These are phyloP conservation scores for Antennarius maculatus DNA, from an alignment of 2,797 vertebrate genomes.

Conservation along the genomic window DNA sequence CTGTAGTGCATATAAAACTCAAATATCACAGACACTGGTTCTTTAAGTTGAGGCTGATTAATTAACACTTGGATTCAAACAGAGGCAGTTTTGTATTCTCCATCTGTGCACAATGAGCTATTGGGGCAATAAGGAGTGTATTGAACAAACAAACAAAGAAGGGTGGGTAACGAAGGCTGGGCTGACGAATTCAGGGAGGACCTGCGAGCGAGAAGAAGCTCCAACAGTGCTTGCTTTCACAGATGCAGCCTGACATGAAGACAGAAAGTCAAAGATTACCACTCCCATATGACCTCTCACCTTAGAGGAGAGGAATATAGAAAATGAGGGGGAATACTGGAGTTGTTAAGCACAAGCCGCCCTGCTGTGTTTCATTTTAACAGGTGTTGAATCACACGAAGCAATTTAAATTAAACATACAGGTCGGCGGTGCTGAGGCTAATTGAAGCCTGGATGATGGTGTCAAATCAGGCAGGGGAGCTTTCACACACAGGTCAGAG, in stretches of 20 bases:
- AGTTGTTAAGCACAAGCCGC: constrained; percentile 10
- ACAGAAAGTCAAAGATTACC: constrained; percentile 54
- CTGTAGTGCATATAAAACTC: constrained; percentile 14
- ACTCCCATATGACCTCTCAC: constrained; percentile 38
- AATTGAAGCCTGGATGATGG: background rate
- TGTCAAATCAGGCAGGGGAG: constrained; percentile 28
- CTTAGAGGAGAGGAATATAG: constrained; percentile 23
- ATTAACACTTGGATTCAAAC: constrained; percentile 45
- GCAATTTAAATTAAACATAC: background rate
- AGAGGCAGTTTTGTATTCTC: constrained; percentile 26
- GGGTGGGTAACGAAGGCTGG: constrained; percentile 5
- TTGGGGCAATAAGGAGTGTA: constrained; percentile 44
- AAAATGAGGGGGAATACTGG: constrained; percentile 10
- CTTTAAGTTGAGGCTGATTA: constrained; percentile 16
- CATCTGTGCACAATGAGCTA: constrained; percentile 34
- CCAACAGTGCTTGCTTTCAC: constrained; percentile 58
- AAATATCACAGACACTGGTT: constrained; percentile 12
- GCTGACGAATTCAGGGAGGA: constrained; percentile 20
- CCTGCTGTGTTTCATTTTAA: background rate
- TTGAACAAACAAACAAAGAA: constrained; percentile 58
- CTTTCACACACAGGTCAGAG: constrained; percentile 58
- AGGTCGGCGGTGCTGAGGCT: background rate
- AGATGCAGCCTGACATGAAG: constrained; percentile 60
- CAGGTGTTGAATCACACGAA: background rate
- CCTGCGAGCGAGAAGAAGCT: constrained; percentile 46